Conservation (phyloP, 37 sponge, comb jelly and placozoan genomes). For the Cliona cf. orientalis region DNA sequence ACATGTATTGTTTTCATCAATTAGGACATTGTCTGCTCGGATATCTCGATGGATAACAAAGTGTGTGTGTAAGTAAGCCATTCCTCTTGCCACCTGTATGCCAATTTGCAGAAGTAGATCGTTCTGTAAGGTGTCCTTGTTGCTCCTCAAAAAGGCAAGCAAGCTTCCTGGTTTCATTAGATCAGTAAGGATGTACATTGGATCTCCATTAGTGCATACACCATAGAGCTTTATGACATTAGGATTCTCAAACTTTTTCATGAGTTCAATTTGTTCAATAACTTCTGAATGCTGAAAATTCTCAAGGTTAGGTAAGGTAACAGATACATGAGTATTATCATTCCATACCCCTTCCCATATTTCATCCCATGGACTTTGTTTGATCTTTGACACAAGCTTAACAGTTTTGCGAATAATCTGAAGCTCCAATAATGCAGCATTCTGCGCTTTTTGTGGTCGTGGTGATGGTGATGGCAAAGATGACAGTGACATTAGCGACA, state of each 20-base stretch:
- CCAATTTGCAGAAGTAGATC: conserved; percentile 27
- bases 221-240: conserved; percentile 59
- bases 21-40: too few species aligned
- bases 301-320: conserved; percentile 16
- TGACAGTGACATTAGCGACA: too few species aligned
- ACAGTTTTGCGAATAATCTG: too few species aligned
- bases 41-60: conserved; percentile 46
- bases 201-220: conserved; percentile 53
- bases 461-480: too few species aligned
- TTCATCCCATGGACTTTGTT: too few species aligned
- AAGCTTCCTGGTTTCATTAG: conserved; percentile 53
- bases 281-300: neutral
- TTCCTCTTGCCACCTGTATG: conserved; percentile 37
- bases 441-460: too few species aligned
- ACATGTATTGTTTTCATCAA: too few species aligned
- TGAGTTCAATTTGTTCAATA: conserved; percentile 38
- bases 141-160: conserved; percentile 33
- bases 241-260: conserved; percentile 56
- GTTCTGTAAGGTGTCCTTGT: neutral
- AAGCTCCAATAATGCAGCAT: too few species aligned
- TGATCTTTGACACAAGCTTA: too few species aligned
- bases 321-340: conserved; percentile 15
- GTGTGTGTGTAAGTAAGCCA: conserved; percentile 40
- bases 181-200: conserved; percentile 60
- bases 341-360: conserved; percentile 63